Conservation (phyloP, 1,140 invertebrate genomes). For the Ceratosolen fusciceps region DNA sequence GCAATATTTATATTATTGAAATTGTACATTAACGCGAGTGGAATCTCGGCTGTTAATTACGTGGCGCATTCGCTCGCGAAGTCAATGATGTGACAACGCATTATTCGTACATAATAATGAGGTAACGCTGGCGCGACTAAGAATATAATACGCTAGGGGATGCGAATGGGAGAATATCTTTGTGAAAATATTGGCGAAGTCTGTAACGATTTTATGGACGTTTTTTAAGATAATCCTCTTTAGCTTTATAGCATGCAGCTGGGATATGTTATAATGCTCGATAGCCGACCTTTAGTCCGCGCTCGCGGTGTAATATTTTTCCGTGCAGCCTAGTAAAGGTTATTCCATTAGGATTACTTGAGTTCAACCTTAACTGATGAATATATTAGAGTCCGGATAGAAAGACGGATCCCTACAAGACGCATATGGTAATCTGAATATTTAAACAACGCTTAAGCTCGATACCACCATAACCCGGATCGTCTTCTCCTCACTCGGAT, state of each 20-base stretch:
- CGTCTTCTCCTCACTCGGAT: too few species aligned
- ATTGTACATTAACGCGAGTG: too few species aligned
- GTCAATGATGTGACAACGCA: neutral
- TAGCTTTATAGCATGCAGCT: conserved; percentile 9
- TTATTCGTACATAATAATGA: neutral
- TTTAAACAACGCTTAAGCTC: too few species aligned
- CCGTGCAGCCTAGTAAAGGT: neutral
- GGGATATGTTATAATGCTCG: conserved; percentile 9
- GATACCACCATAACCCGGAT: too few species aligned
- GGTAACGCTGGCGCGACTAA: neutral
- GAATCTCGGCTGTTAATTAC: too few species aligned
- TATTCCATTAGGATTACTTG: neutral
- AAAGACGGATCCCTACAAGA: neutral
- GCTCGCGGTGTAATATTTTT: neutral
- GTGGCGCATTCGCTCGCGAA: too few species aligned
- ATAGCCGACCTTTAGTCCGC: neutral
- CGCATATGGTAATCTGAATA: neutral
- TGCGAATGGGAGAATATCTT: neutral
- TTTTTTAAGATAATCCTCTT: conserved; percentile 19
- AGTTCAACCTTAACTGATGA: neutral
- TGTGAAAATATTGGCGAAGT: neutral
- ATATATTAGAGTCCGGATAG: neutral
- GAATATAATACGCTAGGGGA: neutral
- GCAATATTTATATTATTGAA: too few species aligned
- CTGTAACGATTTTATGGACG: conserved; percentile 2